phyloP scores from a whole-genome alignment of 2,797 vertebrate genomes.

The Austrolebias charrua region DNA sequence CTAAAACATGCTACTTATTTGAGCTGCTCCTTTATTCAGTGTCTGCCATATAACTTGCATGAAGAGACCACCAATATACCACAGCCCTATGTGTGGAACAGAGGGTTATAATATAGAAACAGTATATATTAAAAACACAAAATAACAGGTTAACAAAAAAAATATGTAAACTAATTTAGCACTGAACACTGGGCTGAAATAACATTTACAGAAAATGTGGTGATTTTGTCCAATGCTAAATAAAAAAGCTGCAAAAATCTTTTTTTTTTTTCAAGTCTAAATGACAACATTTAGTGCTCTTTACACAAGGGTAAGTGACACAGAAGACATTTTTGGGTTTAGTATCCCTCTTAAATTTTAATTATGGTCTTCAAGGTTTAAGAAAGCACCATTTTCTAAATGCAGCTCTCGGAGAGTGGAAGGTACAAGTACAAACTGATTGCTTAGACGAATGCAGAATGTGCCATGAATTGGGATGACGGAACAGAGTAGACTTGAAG shows the following conservation, averaged over 20 bases:
- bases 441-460: conserved; percentile 64
- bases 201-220: too few species aligned
- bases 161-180: too few species aligned
- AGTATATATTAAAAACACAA: too few species aligned
- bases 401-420: conserved; percentile 43
- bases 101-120: too few species aligned
- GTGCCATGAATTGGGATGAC: conserved; percentile 45
- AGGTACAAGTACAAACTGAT: conserved; percentile 58
- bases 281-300: conserved; percentile 28
- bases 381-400: conserved; percentile 49
- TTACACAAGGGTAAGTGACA: conserved; percentile 33
- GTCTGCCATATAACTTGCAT: too few species aligned
- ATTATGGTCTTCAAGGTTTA: conserved; percentile 55
- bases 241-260: conserved; percentile 10
- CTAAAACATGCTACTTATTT: too few species aligned
- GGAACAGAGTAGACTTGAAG: conserved; percentile 58
- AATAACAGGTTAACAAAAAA: too few species aligned
- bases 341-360: conserved; percentile 55
- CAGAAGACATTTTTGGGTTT: conserved; percentile 32
- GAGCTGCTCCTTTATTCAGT: too few species aligned
- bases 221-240: conserved; percentile 26
- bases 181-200: too few species aligned
- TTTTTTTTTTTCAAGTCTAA: conserved; percentile 26
- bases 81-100: too few species aligned
- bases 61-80: too few species aligned